Evolutionary conservation across 2,797 vertebrate genomes (phyloP), one percentile per base, ranked within the genome.

Genomic region (Manis pentadactyla): DNA sequence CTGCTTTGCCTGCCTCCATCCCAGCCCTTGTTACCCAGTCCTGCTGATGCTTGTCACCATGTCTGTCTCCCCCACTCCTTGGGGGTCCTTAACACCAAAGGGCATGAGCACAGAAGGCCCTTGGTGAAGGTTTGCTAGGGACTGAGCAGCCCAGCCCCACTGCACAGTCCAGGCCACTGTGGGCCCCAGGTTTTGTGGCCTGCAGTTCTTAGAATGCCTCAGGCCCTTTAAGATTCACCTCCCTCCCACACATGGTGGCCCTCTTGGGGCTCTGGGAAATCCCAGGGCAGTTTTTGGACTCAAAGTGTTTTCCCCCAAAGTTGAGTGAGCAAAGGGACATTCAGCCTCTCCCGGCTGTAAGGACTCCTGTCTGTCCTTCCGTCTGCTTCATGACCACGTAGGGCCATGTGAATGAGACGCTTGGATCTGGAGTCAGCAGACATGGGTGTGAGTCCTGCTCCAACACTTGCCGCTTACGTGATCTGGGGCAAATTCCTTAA

Each of bases 241-340:
- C 66, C 64, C 51, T 92, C 94, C 94, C 46, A 90, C 66, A 19
- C 0, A 0, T 17, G 4, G 57, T 31, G 46, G 63, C 37, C 89
- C 34, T 89, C 49, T 66, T 63, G 21, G 31, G 25, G 82, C 71
- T 85, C 68, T 93, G 94, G 85, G 78, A 93, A 97, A 74, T 64
- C 59, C 61, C 91, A 85, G 64, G 39, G 29, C 34, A 34, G 11
- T 34, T 59, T 94, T 34, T 37, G 34, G 53, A 46, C 19, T 91
- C 63, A 46, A 31, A 59, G 84, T 87, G 63, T 53, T 90, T 87
- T 23, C 81, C 31, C 34, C 4, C 0, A 29, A 94, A 82, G 74
- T 17, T 27, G 13, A 92, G 7, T 55, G 49, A 71, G 55, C n/a
- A 37, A 59, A 21, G 5, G 2, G 11, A 0, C 18, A n/a, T 89